Base-by-base conservation (phyloP, 1,140 invertebrate genomes). In the Muscidifurax raptorellus region DNA sequence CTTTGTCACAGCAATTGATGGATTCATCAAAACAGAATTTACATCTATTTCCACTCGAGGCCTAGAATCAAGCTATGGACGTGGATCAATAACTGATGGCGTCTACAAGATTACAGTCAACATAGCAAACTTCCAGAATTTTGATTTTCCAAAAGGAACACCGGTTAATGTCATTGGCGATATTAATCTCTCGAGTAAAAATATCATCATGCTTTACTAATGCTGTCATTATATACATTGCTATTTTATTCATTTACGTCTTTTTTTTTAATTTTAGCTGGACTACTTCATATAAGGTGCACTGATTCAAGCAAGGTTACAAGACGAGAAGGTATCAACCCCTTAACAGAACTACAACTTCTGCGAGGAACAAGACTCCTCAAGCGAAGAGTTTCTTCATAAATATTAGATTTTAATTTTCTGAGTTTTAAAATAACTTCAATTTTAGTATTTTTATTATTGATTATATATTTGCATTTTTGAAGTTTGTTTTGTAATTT, bases 11-110 rank as follows among this genome's bases (percentile, higher is more conserved):
- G 76, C 18, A 7, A 78, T 78, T 2, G 27, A 78, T 32, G 76
- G 76, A 1, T 78, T 15, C 52, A 78, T 78, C 18, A 78, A 78
- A 32, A 78, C 25, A 2, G 36, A 78, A 32, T 78, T 78, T 30
- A 12, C 25, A 44, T 25, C 27, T 18, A 44, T 32, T 25, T 13
- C 52, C 4, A 78, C 47, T 18, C 2, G 52, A 28, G 64, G 30
- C 13, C 12, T 64, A 9, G 15, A 27, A 2, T 10, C 47, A 10
- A 78, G 25, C 4, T 78, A 59, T 32, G 76, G 47, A 30, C 64
- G 47, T 78, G 76, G 76, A 10, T 27, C 52, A 12, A 78, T 78
- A 78, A 78, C 76, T 7, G 22, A 78, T 64, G 76, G 76, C 4
- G 44, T 64, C 3, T 30, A 15, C n/a, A 78, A 78, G 64, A 59